Percentiles rank a stretch among this genome's conserved stretches.
Evolutionary conservation across 2,797 vertebrate species (phyloP).

Genomic region (Pipistrellus nathusii): DNA sequence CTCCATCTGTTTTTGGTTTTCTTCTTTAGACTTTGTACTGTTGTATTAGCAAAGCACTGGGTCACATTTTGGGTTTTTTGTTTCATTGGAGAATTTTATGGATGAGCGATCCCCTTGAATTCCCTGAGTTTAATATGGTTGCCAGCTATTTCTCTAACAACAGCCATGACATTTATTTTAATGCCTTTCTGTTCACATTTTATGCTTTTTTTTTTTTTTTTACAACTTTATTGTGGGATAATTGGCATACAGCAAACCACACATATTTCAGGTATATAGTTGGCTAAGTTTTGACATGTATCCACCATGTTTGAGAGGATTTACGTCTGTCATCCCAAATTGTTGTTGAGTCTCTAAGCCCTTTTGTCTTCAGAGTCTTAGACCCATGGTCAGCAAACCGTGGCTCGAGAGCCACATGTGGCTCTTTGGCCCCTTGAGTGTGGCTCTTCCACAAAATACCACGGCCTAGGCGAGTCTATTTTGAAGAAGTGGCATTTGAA

Average conservation of each 20-base stretch:
- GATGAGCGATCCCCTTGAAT: not conserved
- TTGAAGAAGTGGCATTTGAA: too few relatives aligned
- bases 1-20: not conserved
- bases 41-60: not conserved
- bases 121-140: not conserved
- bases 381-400: too few relatives aligned
- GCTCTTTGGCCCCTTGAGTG: too few relatives aligned
- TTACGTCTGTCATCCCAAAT: not conserved
- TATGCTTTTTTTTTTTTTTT: not conserved
- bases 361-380: not conserved
- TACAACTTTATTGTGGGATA: not conserved
- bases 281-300: not conserved
- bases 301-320: not conserved
- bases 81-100: not conserved
- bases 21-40: not conserved
- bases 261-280: not conserved
- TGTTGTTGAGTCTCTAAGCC: not conserved
- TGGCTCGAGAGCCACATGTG: too few relatives aligned
- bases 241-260: not conserved
- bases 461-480: too few relatives aligned
- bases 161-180: not conserved
- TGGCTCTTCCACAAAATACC: too few relatives aligned
- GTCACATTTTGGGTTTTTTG: not conserved
- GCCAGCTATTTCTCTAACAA: conserved; percentile 7
- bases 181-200: not conserved